Conservation (phyloP, 2,888 invertebrate genomes). For the Eulithis testata region DNA sequence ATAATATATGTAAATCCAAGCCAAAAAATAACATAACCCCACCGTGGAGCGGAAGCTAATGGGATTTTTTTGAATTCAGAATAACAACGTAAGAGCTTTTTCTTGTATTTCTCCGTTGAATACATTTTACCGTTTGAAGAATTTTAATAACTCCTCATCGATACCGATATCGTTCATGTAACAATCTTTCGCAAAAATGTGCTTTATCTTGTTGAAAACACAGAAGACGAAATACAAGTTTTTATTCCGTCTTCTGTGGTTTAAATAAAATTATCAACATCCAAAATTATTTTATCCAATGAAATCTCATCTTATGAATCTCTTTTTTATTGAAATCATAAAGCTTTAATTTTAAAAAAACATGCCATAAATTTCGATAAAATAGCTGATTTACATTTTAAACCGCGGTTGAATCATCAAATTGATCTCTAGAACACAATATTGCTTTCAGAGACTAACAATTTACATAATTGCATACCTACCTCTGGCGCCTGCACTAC, state of each 20-base stretch:
- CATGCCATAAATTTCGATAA: no score
- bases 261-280: no score
- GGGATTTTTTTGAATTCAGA: background rate
- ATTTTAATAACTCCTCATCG: background rate
- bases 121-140: background rate
- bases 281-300: no score
- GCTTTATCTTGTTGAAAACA: no score
- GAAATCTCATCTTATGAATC: no score
- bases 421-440: slow-evolving; percentile 17
- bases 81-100: slow-evolving; percentile 3
- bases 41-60: background rate
- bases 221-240: no score
- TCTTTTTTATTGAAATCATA: no score
- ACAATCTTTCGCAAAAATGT: no score
- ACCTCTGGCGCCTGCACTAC: slow-evolving; percentile 22
- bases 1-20: background rate
- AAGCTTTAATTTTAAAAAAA: no score
- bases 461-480: slow-evolving; percentile 24
- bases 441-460: slow-evolving; percentile 8
- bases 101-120: slow-evolving; percentile 5
- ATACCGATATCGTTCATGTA: no score
- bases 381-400: background rate
- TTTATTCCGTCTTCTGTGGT: no score
- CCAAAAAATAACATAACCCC: background rate
- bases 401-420: slow-evolving; percentile 1